Base-by-base conservation (phyloP, 2,888 invertebrate species). In the Ornithoptera priamus region DNA sequence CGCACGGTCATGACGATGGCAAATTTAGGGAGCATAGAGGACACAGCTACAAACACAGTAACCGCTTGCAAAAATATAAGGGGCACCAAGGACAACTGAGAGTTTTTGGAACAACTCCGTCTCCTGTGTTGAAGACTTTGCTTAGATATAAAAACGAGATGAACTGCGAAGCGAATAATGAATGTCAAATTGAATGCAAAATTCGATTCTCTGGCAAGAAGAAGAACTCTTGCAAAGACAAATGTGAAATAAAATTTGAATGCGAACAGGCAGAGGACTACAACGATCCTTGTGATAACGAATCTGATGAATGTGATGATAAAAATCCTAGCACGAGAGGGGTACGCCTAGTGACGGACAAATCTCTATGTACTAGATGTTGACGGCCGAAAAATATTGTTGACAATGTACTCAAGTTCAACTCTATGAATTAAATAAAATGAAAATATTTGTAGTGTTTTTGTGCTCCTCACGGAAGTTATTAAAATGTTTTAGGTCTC, bases 201-300 rank as follows among this genome's bases (percentile, higher is more conserved):
- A 30, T 62, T 2, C 18, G 39, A 17, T 50, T 62, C 22, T n/a
- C 20, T 0, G 70, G 66, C 1, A 50, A 59, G 5, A 53, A 63
- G 10, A 58, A 50, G 12, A 22, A 53, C 5, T n/a, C 5, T 18
- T 70, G 70, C 22, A 30, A 53, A 50, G 22, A 50, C 58, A 67
- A 67, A 57, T 70, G 70, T 53, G 70, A 70, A 36, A 30, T 36
- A 15, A 66, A 66, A 39, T 70, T 62, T 46, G 66, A 67, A 67
- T 70, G 70, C 20, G 65, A 59, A 36, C 62, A 62, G 5, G 69
- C 39, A 39, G 60, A 62, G 17, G 62, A 58, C 4, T 57, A 70
- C 15, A 57, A 58, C 1, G 66, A 70, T 22, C 58, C 46, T 0
- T 70, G 70, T 39, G 59, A 66, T 2, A 22, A 50, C 12, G 58